A percentile compares a stretch with the other conserved stretches of the same genome.
These are phyloP conservation scores for Drosophila truncata DNA, from an alignment of 1,140 invertebrate species.

Conservation along the genomic window DNA sequence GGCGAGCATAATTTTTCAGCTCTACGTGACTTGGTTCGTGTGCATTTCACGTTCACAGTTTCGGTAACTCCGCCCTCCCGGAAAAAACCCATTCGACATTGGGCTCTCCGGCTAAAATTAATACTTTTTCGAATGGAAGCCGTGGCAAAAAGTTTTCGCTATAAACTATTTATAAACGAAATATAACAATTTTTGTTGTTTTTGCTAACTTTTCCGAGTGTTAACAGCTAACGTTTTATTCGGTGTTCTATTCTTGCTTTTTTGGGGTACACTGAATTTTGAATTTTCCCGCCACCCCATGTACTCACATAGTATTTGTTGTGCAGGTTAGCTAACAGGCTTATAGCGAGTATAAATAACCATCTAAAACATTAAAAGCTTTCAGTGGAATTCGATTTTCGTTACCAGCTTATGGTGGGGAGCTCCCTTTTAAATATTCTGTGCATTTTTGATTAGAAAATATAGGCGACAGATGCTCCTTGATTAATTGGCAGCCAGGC, in stretches of 20 bases:
- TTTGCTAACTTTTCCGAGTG: conserved; percentile 17
- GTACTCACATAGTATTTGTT: background rate
- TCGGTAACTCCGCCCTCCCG: conserved; percentile 17
- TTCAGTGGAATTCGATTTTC: conserved; percentile 31
- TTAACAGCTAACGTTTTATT: conserved; percentile 54
- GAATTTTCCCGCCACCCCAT: conserved; percentile 7
- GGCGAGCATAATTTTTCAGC: conserved; percentile 59
- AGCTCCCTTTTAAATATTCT: conserved; percentile 4
- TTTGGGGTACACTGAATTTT: conserved; percentile 20
- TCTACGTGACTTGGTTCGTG: conserved; percentile 51
- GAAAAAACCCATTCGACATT: conserved; percentile 31
- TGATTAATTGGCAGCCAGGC: conserved; percentile 66
- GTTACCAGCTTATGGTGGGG: background rate
- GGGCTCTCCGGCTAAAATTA: conserved; percentile 35
- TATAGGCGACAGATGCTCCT: conserved; percentile 60
- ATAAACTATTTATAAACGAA: conserved; percentile 60
- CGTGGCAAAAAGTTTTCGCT: conserved; percentile 42
- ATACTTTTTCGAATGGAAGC: conserved; percentile 36
- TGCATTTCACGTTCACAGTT: conserved; percentile 42
- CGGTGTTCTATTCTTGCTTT: conserved; percentile 11
- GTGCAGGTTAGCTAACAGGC: conserved; percentile 27
- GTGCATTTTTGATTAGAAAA: conserved; percentile 65
- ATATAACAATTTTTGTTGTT: conserved; percentile 41
- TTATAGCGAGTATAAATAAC: conserved; percentile 30
- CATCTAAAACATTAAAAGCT: conserved; percentile 32